phyloP scores from a whole-genome alignment of 2,888 invertebrate species.

The Drosophila recens region DNA sequence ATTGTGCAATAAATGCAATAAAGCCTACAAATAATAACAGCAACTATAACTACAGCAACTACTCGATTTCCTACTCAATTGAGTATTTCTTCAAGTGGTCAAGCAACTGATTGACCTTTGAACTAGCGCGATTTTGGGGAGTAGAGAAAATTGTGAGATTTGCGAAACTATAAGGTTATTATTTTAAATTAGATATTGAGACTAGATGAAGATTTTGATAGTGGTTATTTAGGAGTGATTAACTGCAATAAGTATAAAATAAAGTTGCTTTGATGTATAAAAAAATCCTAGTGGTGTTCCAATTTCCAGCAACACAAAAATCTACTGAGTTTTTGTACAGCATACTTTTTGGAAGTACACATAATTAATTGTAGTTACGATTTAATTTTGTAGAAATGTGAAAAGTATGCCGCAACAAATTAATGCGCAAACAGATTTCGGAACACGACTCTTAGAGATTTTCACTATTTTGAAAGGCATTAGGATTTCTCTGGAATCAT shows the following conservation, averaged over 20 bases:
- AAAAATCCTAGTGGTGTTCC: neutral
- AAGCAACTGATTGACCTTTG: conserved; percentile 64
- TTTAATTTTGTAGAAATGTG: neutral
- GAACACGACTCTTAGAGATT: neutral
- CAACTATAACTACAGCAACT: too few species aligned
- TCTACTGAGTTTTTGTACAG: neutral
- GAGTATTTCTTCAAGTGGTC: conserved; percentile 49
- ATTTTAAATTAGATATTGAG: conserved; percentile 3
- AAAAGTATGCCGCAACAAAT: neutral
- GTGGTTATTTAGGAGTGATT: neutral
- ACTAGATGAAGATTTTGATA: neutral
- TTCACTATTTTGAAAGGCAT: neutral
- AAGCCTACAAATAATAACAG: conserved; percentile 52
- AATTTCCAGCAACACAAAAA: neutral
- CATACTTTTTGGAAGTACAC: conserved; percentile 1
- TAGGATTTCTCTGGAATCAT: too few species aligned
- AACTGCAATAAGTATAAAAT: neutral
- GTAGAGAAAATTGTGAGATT: conserved; percentile 5
- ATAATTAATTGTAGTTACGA: too few species aligned
- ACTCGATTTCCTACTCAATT: conserved; percentile 63
- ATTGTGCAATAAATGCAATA: conserved; percentile 75
- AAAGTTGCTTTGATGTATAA: neutral
- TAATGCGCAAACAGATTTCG: neutral
- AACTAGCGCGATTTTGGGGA: conserved; percentile 42
- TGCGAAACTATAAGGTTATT: conserved; percentile 22